Percentiles rank a stretch among this genome's conserved stretches.
phyloP scores from a whole-genome alignment of 2,113 vertebrate genomes.

The Calypte anna region DNA sequence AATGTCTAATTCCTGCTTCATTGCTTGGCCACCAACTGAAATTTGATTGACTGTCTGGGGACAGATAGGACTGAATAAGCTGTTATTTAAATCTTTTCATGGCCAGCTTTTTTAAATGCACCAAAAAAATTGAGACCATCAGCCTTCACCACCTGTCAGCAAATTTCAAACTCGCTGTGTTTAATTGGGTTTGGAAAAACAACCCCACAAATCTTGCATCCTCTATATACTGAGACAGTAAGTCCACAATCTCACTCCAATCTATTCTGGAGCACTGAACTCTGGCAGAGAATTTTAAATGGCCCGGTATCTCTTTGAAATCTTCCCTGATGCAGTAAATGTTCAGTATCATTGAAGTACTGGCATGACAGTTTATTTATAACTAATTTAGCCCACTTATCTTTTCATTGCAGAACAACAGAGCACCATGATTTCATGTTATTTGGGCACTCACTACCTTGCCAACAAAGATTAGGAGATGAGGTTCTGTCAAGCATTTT shows the following conservation, averaged over 20 bases:
- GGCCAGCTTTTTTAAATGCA: neutral
- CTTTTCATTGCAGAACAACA: slow-evolving; percentile 6
- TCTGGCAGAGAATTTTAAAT: neutral
- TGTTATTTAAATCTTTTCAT: neutral
- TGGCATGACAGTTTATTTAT: slow-evolving; percentile 20
- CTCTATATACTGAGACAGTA: neutral
- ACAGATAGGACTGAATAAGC: neutral
- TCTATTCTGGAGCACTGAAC: neutral
- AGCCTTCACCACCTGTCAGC: neutral
- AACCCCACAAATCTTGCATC: neutral
- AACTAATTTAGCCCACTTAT: slow-evolving; percentile 32
- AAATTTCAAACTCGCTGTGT: neutral
- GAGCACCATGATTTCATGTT: neutral
- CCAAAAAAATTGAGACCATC: neutral
- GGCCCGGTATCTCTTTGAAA: neutral
- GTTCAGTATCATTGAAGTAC: slow-evolving; percentile 3
- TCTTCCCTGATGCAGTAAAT: neutral
- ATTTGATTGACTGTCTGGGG: slow-evolving; percentile 1
- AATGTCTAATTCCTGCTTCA: neutral
- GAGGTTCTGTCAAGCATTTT: neutral
- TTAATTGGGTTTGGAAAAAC: slow-evolving; percentile 36
- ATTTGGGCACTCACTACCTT: neutral
- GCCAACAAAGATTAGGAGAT: neutral
- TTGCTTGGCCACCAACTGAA: neutral
- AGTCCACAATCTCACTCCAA: neutral